Percentiles rank a stretch among this genome's conserved stretches.
Conservation (phyloP, 2,113 vertebrate species). For the Uropsilus gracilis region DNA sequence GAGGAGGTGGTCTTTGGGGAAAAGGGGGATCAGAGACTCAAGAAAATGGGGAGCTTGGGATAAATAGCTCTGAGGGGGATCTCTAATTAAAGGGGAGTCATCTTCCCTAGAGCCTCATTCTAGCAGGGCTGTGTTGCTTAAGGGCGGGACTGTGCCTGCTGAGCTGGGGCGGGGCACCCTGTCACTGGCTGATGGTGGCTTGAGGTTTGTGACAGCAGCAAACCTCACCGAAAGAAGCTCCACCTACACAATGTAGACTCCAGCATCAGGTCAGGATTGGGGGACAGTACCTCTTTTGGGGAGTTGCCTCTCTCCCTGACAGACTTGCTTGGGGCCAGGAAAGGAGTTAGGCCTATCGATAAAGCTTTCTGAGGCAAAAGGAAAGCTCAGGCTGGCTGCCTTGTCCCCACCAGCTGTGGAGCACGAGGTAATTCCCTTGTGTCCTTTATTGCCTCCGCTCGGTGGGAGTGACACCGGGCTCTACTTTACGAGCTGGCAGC, state of each 20-base stretch:
- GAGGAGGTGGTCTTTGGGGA: background rate
- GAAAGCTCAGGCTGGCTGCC: slow-evolving; percentile 73
- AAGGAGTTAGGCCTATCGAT: slow-evolving; percentile 42
- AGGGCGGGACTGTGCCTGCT: background rate
- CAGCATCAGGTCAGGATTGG: background rate
- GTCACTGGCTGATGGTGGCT: too few species aligned
- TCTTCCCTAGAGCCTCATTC: background rate
- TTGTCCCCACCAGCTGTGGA: slow-evolving; percentile 63
- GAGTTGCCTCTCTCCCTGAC: background rate
- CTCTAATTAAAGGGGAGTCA: accelerated
- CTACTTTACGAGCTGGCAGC: slow-evolving; percentile 84
- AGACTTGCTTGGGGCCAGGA: background rate
- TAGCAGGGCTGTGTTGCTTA: accelerated
- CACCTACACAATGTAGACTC: background rate
- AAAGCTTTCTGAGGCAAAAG: slow-evolving; percentile 70
- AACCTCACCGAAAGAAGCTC: background rate
- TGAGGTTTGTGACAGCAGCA: accelerated
- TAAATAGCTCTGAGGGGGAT: background rate
- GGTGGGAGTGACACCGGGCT: slow-evolving; percentile 79
- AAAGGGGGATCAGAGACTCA: background rate
- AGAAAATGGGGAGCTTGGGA: background rate
- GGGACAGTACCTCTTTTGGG: background rate
- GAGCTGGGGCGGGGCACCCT: too few species aligned
- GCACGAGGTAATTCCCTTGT: slow-evolving; percentile 59
- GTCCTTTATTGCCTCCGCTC: slow-evolving; percentile 81